Evolutionary conservation across 1,140 invertebrate genomes (phyloP).

Genomic region (Drosophila lowei): DNA sequence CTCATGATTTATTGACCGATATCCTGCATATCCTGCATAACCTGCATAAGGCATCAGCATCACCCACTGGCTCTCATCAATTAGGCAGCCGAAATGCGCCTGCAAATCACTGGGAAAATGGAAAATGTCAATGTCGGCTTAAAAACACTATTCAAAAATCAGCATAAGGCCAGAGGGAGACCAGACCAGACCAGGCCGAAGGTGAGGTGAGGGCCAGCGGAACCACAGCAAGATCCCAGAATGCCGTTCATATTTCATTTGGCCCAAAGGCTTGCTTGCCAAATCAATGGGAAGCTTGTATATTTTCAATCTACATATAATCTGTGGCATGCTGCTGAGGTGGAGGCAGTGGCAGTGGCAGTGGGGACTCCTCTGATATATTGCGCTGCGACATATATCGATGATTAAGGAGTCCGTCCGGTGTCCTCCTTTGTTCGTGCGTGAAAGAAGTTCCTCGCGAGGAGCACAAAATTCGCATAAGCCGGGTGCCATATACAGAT

Average conservation of each 20-base stretch:
- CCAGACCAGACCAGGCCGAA: no score
- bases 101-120: constrained; percentile 25
- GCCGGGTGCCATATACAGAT: constrained; percentile 23
- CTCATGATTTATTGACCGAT: constrained; percentile 62
- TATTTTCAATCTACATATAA: no score
- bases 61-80: constrained; percentile 48
- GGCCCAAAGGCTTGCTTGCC: constrained; percentile 17
- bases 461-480: constrained; percentile 25
- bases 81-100: constrained; percentile 48
- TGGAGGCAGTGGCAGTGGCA: background rate
- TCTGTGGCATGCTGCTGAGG: background rate
- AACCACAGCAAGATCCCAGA: no score
- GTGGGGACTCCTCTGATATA: constrained; percentile 22
- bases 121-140: constrained; percentile 57
- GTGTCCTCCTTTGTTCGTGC: constrained; percentile 18
- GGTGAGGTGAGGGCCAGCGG: no score
- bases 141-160: constrained; percentile 17
- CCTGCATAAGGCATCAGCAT: constrained; percentile 33
- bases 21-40: constrained; percentile 23
- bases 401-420: constrained; percentile 63
- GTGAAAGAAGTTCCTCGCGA: constrained; percentile 32
- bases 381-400: constrained; percentile 54
- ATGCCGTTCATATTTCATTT: constrained; percentile 9
- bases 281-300: no score
- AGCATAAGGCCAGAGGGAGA: constrained; percentile 14